Evolutionary conservation across 1,140 invertebrate genomes (phyloP).

Genomic region (Cephus cinctus): DNA sequence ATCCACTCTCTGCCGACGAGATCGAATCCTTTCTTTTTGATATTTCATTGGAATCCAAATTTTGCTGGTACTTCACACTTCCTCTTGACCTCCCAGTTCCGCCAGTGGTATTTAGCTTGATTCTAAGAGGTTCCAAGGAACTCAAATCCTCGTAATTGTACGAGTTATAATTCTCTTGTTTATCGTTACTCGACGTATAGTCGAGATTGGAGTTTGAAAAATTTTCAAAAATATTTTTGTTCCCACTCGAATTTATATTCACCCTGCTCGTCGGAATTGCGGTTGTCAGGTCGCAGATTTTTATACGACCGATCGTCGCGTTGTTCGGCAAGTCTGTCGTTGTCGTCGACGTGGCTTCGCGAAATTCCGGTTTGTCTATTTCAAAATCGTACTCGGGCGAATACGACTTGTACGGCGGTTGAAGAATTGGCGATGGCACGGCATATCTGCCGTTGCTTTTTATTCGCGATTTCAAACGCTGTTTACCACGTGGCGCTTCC

Average conservation of each 20-base stretch:
- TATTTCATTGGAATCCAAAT: constrained; percentile 7
- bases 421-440: constrained; percentile 13
- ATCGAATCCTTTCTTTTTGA: constrained; percentile 5
- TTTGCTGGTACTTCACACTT: background rate
- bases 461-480: constrained; percentile 5
- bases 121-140: background rate
- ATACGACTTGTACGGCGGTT: constrained; percentile 12
- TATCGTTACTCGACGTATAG: too few species aligned
- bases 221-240: too few species aligned
- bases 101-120: background rate
- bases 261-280: background rate
- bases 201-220: too few species aligned
- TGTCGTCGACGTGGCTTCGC: constrained; percentile 7
- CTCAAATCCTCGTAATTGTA: background rate
- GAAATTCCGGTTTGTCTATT: constrained; percentile 8
- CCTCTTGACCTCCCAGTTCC: background rate
- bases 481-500: background rate
- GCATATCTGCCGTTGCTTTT: constrained; percentile 2
- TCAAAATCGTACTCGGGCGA: constrained; percentile 9
- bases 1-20: background rate
- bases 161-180: too few species aligned
- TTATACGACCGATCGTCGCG: background rate
- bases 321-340: background rate
- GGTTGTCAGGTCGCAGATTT: background rate
- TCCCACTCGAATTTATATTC: too few species aligned